Evolutionary conservation across 2,888 invertebrate species (phyloP).

Genomic region (Polydrusus tereticollis): DNA sequence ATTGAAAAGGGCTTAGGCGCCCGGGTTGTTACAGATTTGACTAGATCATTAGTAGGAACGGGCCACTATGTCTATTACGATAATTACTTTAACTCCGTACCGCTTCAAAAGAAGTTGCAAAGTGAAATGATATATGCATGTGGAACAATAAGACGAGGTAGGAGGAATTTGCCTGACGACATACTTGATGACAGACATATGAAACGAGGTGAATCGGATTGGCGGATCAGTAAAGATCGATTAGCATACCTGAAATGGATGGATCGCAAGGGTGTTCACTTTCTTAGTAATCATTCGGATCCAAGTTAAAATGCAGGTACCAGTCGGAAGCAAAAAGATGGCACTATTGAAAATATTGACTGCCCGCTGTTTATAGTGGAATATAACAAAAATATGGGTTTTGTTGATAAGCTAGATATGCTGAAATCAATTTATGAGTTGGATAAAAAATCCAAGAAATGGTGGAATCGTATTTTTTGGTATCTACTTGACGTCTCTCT

Average conservation of each 20-base stretch:
- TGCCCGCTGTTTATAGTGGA: constrained; percentile 54
- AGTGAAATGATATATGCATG: not conserved
- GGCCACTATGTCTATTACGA: constrained; percentile 20
- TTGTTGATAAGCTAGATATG: constrained; percentile 59
- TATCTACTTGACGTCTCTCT: constrained; percentile 56
- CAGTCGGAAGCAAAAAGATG: constrained; percentile 52
- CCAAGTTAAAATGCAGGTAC: not conserved
- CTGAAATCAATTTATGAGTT: constrained; percentile 56
- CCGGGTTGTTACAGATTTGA: constrained; percentile 14
- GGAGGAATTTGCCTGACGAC: not conserved
- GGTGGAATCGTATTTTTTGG: constrained; percentile 53
- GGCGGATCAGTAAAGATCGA: not conserved
- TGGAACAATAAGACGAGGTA: not conserved
- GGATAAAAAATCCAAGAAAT: constrained; percentile 58
- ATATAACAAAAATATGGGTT: constrained; percentile 58
- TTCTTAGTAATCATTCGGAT: constrained; percentile 16
- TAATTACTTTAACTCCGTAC: constrained; percentile 19
- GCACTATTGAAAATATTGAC: constrained; percentile 43
- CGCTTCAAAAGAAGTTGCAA: constrained; percentile 12
- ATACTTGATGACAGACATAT: not conserved
- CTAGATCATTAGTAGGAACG: constrained; percentile 1
- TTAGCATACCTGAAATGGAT: constrained; percentile 17
- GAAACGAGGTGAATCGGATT: not conserved
- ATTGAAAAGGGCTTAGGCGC: constrained; percentile 17
- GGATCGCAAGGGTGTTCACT: constrained; percentile 15